Conservation (phyloP, 2,113 vertebrate species). For the Myrmophylax atrothorax region DNA sequence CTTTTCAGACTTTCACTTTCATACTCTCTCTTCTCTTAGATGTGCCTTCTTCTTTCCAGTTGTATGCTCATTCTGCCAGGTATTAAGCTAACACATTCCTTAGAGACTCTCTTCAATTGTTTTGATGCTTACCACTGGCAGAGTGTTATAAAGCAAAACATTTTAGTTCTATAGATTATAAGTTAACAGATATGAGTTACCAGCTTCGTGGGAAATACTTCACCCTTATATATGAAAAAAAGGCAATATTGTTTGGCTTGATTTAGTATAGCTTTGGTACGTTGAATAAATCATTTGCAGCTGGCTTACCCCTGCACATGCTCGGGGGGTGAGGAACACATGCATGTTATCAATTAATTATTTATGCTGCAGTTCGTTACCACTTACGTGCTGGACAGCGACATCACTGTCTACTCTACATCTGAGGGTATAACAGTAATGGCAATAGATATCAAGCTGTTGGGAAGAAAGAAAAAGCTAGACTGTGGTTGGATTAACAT, state of each 20-base stretch:
- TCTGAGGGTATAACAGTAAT: slow-evolving; percentile 13
- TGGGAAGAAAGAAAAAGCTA: slow-evolving; percentile 67
- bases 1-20: slow-evolving; percentile 14
- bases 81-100: slow-evolving; percentile 29
- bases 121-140: slow-evolving; percentile 7
- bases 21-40: neutral
- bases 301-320: slow-evolving; percentile 48
- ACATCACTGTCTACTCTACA: slow-evolving; percentile 39
- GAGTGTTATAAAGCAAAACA: slow-evolving; percentile 38
- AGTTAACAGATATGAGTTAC: slow-evolving; percentile 59
- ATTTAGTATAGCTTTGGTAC: slow-evolving; percentile 61
- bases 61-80: neutral
- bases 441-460: slow-evolving; percentile 64
- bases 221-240: neutral
- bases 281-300: slow-evolving; percentile 70
- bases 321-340: slow-evolving; percentile 53
- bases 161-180: slow-evolving; percentile 41
- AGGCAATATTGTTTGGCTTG: slow-evolving; percentile 61
- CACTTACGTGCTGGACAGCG: slow-evolving; percentile 54
- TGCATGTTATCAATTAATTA: slow-evolving; percentile 72
- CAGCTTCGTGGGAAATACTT: slow-evolving; percentile 69
- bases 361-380: slow-evolving; percentile 41
- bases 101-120: slow-evolving; percentile 15
- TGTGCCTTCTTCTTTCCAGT: neutral
- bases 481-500: slow-evolving; percentile 67